Base-by-base conservation (phyloP, 2,113 vertebrate species). In the Chamaetylas fuelleborni region DNA sequence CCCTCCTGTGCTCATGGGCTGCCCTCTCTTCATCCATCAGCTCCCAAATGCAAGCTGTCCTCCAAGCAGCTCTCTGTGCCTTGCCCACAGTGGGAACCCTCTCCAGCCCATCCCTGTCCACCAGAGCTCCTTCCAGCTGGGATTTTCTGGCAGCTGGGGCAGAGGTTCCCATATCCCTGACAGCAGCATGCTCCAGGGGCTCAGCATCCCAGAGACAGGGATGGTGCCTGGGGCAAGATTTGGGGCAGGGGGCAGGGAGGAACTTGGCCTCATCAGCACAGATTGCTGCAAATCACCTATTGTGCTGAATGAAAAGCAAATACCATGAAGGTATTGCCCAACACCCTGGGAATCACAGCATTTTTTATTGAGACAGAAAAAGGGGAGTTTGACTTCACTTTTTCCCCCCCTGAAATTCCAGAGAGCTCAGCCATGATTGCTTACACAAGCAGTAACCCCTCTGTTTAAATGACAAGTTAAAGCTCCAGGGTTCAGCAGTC, bases 321-420 rank as follows among this genome's bases (percentile, higher is more conserved):
- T 20, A 25, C 77, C 48, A 19, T 8, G 12, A 33, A 2, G 4
- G 20, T 45, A n/a, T 60, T 89, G 53, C 76, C 87, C 85, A 62
- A 57, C 20, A 38, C 23, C 40, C 53, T 53, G 78, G 54, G 47
- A 86, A 90, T 64, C 64, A 31, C 26, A 67, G 48, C 48, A 43
- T 83, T 90, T 88, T 60, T 93, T 82, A 95, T 14, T 71, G 86
- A 95, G 80, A 60, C 31, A 85, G 50, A 78, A 77, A 80, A 77
- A 73, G 57, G n/a, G 18, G 54, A 92, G 34, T 56, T 78, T 29
- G 28, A 90, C 64, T 82, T 80, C 28, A 78, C 74, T 67, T 76
- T 19, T 34, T 19, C 8, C 5, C 8, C 3, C 4, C 20, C 66
- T 22, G 17, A 78, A 43, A 78, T 93, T 87, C 74, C 0, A 2